Conservation (phyloP, 2,888 invertebrate genomes). For the Zaprionus lineosus region DNA sequence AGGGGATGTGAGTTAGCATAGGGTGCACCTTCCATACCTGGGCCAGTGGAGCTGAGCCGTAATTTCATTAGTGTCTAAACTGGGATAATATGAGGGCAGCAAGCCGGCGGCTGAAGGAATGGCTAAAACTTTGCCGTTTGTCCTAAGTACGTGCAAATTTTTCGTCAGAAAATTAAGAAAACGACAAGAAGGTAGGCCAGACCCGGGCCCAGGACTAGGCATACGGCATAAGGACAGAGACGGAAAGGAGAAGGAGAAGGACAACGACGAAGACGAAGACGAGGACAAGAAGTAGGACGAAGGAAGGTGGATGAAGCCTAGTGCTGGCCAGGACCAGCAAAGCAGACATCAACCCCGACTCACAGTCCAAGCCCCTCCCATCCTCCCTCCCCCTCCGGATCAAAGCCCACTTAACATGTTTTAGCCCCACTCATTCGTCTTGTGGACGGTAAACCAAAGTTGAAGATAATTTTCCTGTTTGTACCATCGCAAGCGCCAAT, state of each 20-base stretch:
- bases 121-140: slow-evolving; percentile 53
- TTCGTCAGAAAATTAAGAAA: slow-evolving; percentile 66
- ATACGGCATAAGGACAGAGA: no score
- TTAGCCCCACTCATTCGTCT: slow-evolving; percentile 39
- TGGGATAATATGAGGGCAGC: slow-evolving; percentile 42
- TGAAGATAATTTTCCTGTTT: slow-evolving; percentile 59
- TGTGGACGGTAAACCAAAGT: slow-evolving; percentile 46
- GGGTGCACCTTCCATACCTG: slow-evolving; percentile 13
- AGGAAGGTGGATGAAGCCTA: no score
- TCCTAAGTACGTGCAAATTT: slow-evolving; percentile 71
- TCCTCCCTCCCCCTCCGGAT: no score
- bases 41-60: slow-evolving; percentile 31
- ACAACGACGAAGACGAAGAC: neutral
- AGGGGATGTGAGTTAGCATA: slow-evolving; percentile 3
- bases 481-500: slow-evolving; percentile 43
- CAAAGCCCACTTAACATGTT: slow-evolving; percentile 58
- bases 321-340: neutral
- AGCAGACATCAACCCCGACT: no score
- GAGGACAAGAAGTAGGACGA: neutral
- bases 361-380: no score
- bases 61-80: slow-evolving; percentile 73
- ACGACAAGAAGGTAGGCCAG: slow-evolving; percentile 18
- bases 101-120: slow-evolving; percentile 28
- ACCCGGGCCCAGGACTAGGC: slow-evolving; percentile 5
- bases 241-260: neutral